phyloP scores from a whole-genome alignment of 1,140 invertebrate genomes.

The Cydia splendana region DNA sequence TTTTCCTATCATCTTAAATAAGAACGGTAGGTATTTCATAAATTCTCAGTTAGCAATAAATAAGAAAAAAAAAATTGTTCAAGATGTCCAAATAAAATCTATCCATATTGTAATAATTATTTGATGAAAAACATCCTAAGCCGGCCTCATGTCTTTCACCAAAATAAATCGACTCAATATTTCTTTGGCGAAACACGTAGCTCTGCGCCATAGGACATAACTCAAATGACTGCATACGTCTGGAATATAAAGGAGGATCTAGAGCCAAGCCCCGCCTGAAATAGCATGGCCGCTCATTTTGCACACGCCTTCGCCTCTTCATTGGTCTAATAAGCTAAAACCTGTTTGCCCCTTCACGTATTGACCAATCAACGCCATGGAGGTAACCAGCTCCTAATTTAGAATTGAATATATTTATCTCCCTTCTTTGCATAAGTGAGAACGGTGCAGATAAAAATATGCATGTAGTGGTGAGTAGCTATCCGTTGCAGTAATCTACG shows the following conservation, averaged over 20 bases:
- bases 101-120: conserved; percentile 21
- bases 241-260: conserved; percentile 78
- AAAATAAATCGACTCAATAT: conserved; percentile 65
- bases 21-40: conserved; percentile 6
- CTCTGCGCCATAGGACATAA: conserved; percentile 70
- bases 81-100: conserved; percentile 27
- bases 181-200: conserved; percentile 66
- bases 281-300: conserved; percentile 66
- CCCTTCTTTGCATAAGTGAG: conserved; percentile 52
- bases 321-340: conserved; percentile 64
- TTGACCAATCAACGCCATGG: conserved; percentile 66
- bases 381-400: conserved; percentile 49
- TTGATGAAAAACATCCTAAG: conserved; percentile 24
- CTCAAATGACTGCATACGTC: conserved; percentile 76
- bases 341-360: conserved; percentile 46
- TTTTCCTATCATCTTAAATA: neutral
- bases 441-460: conserved; percentile 45
- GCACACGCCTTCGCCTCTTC: conserved; percentile 46
- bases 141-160: conserved; percentile 47
- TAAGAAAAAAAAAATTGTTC: conserved; percentile 6
- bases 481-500: conserved; percentile 34
- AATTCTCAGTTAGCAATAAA: neutral
- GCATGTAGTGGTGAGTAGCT: conserved; percentile 44
- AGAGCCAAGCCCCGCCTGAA: conserved; percentile 66
- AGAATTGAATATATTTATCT: conserved; percentile 52